Evolutionary conservation across 2,888 invertebrate species (phyloP).

Genomic region (Therioaphis trifolii): DNA sequence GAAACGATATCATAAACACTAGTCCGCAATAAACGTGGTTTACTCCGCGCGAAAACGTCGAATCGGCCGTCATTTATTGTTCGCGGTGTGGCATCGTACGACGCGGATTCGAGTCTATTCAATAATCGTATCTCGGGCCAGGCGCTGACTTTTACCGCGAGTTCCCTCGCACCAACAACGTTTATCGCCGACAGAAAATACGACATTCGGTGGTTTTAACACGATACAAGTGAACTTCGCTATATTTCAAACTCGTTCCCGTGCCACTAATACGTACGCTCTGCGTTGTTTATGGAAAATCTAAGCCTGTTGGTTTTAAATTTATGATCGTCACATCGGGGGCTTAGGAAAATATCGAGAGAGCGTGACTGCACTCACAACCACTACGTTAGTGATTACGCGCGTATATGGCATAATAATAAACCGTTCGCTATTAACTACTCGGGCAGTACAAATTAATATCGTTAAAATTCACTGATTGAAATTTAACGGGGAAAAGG

Average conservation of each 20-base stretch:
- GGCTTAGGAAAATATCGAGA: neutral
- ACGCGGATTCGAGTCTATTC: no score
- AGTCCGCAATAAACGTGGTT: no score
- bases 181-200: neutral
- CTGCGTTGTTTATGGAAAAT: neutral
- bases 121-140: no score
- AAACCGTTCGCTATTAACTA: conserved; percentile 3
- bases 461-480: neutral
- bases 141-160: no score
- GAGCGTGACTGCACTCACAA: conserved; percentile 37
- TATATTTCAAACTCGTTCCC: neutral
- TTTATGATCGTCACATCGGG: neutral
- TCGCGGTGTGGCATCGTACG: no score
- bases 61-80: no score
- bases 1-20: no score
- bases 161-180: no score
- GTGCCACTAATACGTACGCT: neutral
- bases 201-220: neutral
- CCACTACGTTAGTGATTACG: neutral
- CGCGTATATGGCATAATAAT: neutral
- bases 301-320: conserved; percentile 8
- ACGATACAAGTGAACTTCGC: neutral
- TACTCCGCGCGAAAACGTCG: no score
- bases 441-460: neutral
- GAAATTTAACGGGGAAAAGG: no score